phyloP scores from a whole-genome alignment of 1,140 invertebrate species.

The Chymomyza costata region DNA sequence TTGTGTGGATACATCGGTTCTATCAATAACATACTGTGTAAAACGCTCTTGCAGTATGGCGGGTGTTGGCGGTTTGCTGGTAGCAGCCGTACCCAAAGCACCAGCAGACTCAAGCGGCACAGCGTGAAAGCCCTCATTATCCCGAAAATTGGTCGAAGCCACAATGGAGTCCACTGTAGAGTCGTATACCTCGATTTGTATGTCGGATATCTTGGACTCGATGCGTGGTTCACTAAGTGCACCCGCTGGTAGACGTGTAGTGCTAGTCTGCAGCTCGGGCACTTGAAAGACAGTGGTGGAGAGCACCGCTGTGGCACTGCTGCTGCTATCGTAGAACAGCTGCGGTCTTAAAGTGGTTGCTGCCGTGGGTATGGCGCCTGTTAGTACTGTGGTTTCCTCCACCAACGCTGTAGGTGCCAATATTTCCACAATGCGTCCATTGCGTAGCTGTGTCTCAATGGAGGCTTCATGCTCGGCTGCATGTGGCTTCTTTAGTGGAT shows the following conservation, averaged over 20 bases:
- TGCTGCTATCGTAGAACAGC: neutral
- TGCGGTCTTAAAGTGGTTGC: too few relatives aligned
- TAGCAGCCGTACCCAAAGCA: too few relatives aligned
- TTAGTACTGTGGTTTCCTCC: slow-evolving; percentile 16
- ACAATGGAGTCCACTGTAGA: slow-evolving; percentile 68
- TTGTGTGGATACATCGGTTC: slow-evolving; percentile 60
- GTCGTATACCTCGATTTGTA: slow-evolving; percentile 72
- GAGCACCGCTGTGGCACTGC: slow-evolving; percentile 25
- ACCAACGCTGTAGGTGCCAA: slow-evolving; percentile 53
- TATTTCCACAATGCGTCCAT: slow-evolving; percentile 63
- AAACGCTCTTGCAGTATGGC: slow-evolving; percentile 49
- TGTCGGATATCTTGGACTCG: slow-evolving; percentile 70
- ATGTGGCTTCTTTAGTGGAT: slow-evolving; percentile 45
- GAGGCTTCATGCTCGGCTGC: slow-evolving; percentile 23
- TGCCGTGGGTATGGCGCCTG: slow-evolving; percentile 11
- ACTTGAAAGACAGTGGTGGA: slow-evolving; percentile 68
- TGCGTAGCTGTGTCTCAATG: slow-evolving; percentile 46
- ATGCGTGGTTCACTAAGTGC: slow-evolving; percentile 32
- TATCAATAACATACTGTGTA: slow-evolving; percentile 69
- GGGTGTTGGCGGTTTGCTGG: slow-evolving; percentile 29
- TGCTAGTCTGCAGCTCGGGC: slow-evolving; percentile 40
- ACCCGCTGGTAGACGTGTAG: slow-evolving; percentile 24
- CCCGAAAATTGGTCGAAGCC: slow-evolving; percentile 63
- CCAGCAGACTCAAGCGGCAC: slow-evolving; percentile 28
- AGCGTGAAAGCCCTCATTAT: slow-evolving; percentile 49